phyloP scores from a whole-genome alignment of 2,113 vertebrate species.

The Apteryx owenii region DNA sequence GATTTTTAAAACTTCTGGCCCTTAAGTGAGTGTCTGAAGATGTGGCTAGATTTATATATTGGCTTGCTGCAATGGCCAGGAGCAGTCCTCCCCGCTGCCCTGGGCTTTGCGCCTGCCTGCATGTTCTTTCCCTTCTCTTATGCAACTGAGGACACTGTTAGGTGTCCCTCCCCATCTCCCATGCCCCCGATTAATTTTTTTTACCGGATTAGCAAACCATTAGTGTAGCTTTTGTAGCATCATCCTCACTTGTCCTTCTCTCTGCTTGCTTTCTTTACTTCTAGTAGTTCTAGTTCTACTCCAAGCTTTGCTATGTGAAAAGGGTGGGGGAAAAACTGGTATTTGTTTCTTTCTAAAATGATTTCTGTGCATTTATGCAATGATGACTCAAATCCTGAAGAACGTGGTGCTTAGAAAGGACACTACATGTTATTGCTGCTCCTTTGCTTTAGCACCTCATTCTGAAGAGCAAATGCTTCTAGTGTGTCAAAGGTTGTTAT shows the following conservation, averaged over 20 bases:
- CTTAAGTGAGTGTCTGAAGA: background rate
- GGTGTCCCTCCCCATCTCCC: background rate
- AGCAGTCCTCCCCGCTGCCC: background rate
- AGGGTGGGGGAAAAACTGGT: background rate
- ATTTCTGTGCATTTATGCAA: background rate
- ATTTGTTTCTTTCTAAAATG: background rate
- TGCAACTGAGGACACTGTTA: background rate
- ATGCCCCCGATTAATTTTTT: conserved; percentile 16
- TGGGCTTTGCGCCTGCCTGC: background rate
- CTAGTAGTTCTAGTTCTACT: background rate
- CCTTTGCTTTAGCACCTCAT: background rate
- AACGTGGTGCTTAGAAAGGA: background rate
- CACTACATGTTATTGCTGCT: background rate
- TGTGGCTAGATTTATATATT: background rate
- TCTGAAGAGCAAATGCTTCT: background rate
- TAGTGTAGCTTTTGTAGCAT: background rate
- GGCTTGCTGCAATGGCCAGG: background rate
- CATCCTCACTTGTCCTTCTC: background rate
- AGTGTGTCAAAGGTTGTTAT: background rate
- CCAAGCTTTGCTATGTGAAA: accelerated
- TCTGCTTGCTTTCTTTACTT: background rate
- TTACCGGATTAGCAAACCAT: background rate
- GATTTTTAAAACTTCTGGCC: background rate
- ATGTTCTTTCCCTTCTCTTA: background rate
- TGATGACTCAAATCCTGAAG: background rate